A percentile compares a stretch with the other conserved stretches of the same genome.
Evolutionary conservation across 2,113 vertebrate species (phyloP).

Genomic region (Tyto alba): DNA sequence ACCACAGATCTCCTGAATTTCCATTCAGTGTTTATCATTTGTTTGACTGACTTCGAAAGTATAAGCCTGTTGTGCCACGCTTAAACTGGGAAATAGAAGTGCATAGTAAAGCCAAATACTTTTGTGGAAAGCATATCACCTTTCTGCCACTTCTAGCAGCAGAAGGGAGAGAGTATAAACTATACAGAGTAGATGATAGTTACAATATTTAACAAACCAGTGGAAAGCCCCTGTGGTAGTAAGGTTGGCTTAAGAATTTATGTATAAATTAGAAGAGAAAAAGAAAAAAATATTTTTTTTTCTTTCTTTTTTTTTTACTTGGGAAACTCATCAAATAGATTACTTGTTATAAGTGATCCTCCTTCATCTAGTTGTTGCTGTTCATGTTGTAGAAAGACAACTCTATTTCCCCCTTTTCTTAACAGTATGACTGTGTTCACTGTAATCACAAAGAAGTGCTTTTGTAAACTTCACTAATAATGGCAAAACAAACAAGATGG

Average conservation of each 20-base stretch:
- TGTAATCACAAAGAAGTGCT: neutral
- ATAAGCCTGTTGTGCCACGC: neutral
- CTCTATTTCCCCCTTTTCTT: neutral
- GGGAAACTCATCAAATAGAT: neutral
- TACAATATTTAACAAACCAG: neutral
- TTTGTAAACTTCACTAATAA: neutral
- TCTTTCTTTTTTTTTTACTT: neutral
- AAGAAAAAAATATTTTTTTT: neutral
- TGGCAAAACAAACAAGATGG: neutral
- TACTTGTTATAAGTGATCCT: neutral
- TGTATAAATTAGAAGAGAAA: neutral
- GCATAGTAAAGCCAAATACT: neutral
- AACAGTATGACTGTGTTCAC: neutral
- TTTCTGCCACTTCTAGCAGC: neutral
- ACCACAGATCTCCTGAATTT: neutral
- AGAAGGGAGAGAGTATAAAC: neutral
- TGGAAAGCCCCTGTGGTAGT: neutral
- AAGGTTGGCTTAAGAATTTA: neutral
- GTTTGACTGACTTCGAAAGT: neutral
- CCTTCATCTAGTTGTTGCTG: neutral
- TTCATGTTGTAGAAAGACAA: neutral
- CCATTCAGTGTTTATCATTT: neutral
- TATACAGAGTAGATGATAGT: neutral
- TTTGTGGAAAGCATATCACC: neutral
- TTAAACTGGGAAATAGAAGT: neutral